Percentiles rank a stretch among this genome's conserved stretches.
These are phyloP conservation scores for Colossoma macropomum DNA, from an alignment of 2,113 vertebrate genomes.

Conservation along the genomic window DNA sequence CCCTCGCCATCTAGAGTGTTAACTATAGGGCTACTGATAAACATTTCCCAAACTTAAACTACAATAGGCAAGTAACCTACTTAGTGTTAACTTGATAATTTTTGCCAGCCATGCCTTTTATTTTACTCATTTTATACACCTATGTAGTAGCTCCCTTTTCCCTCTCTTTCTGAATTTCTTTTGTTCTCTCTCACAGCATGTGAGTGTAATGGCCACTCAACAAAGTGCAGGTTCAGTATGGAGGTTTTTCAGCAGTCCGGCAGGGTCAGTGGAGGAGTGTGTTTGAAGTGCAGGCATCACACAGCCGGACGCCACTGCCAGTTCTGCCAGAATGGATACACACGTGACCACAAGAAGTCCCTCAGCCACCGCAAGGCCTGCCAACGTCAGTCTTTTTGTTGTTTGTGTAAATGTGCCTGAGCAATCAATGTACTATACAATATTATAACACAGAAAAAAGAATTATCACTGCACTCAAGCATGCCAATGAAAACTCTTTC, in stretches of 20 bases:
- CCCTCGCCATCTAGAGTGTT: too few species aligned
- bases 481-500: not conserved
- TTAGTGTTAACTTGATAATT: not conserved
- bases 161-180: not conserved
- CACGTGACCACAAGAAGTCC: conserved; percentile 80
- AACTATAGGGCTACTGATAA: too few species aligned
- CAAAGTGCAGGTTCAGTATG: conserved; percentile 88
- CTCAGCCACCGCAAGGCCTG: conserved; percentile 84
- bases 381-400: conserved; percentile 79
- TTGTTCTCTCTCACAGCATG: conserved; percentile 74
- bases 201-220: conserved; percentile 86
- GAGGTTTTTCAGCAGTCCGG: conserved; percentile 88
- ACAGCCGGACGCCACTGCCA: conserved; percentile 88
- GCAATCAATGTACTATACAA: not conserved
- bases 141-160: not conserved
- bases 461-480: too few species aligned
- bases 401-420: conserved; percentile 11
- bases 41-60: too few species aligned
- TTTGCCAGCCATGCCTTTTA: not conserved
- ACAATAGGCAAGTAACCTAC: too few species aligned
- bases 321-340: conserved; percentile 87
- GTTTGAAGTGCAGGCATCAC: conserved; percentile 89
- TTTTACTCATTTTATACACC: not conserved
- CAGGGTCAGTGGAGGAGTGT: conserved; percentile 85
- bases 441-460: not conserved